Base-by-base conservation (phyloP, 2,888 invertebrate genomes). In the Meandrusa payeni region DNA sequence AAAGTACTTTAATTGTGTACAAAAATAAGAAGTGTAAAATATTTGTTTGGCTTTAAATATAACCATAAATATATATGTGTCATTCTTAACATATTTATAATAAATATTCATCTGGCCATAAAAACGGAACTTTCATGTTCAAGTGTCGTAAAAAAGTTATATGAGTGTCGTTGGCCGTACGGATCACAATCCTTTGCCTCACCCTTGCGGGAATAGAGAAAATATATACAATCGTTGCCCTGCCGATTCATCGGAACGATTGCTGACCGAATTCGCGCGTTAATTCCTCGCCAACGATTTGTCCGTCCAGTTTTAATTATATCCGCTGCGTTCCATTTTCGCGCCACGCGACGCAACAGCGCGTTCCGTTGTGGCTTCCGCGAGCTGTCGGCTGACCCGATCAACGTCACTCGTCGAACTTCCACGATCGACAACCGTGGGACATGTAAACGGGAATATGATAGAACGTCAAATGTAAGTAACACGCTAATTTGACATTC, bases 271-370 rank as follows among this genome's bases (percentile, higher is more conserved):
- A 75, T 75, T 77, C 65, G 69, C 70, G 64, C 59, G 72, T 73
- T 75, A 70, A 76, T 76, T 69, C 75, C 65, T 58, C 70, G 75
- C 74, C 75, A 68, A 60, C 69, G 72, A 77, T 76, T 78, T 75
- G 76, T 76, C 67, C 69, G 76, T 65, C 69, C 65, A 61, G 77
- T 78, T 81, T 80, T 86, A 86, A 83, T 83, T 83, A 85, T 85
- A 86, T 74, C 82, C 81, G 79, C 80, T 76, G 77, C 64, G 83
- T 76, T 79, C 85, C 82, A 83, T 85, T 85, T 85, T 82, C 76
- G 68, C 66, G 64, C 64, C 57, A 67, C 68, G 66, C 70, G 66
- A 63, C 73, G 69, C 66, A 68, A 67, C 64, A 56, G 63, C 61
- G 63, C 62, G 68, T 62, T 60, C 57, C 53, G 48, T 52, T 53